Evolutionary conservation across 2,888 invertebrate species (phyloP), one percentile per base, ranked within the genome.

Genomic region (Synergus umbraculus): DNA sequence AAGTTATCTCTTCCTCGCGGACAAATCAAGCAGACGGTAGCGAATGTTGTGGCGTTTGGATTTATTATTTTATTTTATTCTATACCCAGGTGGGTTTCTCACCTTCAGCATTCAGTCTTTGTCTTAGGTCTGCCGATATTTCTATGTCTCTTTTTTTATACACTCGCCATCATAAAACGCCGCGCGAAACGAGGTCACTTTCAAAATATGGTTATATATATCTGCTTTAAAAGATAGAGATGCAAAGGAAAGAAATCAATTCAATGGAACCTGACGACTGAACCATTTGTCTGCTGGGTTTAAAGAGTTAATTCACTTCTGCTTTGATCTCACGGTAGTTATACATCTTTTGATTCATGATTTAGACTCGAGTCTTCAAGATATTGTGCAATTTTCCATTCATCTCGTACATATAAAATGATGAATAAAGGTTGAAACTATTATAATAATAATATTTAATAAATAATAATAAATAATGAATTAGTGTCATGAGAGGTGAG

Each of bases 231-330:
- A 54, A 54, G 54, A 54, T 54, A 37, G 37, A 73, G 54, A 49
- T 49, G 73, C 49, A 54, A 49, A n/a, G 54, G 37, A 73, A 73
- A 41, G 18, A 37, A 73, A 73, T 73, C 46, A 73, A 54, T 73
- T 73, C 49, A 54, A 73, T 49, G 54, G 54, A 54, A 46, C 29
- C 73, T 54, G 73, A n/a, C 37, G 49, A 73, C 49, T 29, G 49
- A 73, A 37, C 73, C 15, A 49, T 73, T 73, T 73, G 54, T 73
- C 69, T 49, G 22, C 9, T 29, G 46, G 13, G 10, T 37, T 54
- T 73, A 29, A 69, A 69, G 69, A 49, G 49, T 73, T 49, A 73
- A 73, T 73, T 49, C 46, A 73, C 69, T 29, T 69, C 69, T 37
- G 54, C 49, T 46, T 73, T 29, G 10, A n/a, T 73, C 69, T 54